Percentiles rank a stretch among this genome's conserved stretches.
Evolutionary conservation across 2,888 invertebrate genomes (phyloP).

Genomic region (Horisme vitalbata): DNA sequence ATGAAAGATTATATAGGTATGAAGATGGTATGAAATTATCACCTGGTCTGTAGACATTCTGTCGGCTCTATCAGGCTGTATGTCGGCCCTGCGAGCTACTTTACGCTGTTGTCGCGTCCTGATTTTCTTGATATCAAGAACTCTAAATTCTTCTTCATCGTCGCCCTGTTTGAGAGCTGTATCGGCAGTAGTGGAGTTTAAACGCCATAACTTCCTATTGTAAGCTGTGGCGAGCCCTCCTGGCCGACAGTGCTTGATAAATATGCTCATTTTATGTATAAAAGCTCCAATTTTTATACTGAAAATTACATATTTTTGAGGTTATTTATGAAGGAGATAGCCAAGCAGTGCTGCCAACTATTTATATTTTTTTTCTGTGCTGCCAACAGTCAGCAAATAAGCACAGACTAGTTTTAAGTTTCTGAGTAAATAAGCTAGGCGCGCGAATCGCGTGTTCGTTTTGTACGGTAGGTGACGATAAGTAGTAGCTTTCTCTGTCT

Average conservation of each 20-base stretch:
- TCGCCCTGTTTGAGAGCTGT: slow-evolving; percentile 49
- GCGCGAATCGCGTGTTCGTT: no score
- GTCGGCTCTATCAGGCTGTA: slow-evolving; percentile 72
- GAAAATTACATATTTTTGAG: background rate
- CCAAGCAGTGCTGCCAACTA: no score
- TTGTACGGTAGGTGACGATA: no score
- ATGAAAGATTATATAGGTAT: no score
- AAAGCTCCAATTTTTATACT: background rate
- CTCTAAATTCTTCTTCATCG: slow-evolving; percentile 77
- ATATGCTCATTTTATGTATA: slow-evolving; percentile 55
- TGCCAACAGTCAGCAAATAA: no score
- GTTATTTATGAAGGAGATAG: slow-evolving; percentile 7
- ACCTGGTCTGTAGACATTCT: slow-evolving; percentile 74
- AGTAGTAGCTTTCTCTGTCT: no score
- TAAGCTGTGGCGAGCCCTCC: slow-evolving; percentile 45
- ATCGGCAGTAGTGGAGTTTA: slow-evolving; percentile 59
- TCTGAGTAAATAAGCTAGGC: no score
- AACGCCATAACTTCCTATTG: slow-evolving; percentile 66
- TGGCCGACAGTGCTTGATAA: slow-evolving; percentile 60
- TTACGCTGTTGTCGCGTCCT: slow-evolving; percentile 51
- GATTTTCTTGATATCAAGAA: slow-evolving; percentile 76
- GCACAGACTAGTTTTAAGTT: no score
- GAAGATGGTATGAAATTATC: slow-evolving; percentile 1
- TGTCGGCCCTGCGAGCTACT: slow-evolving; percentile 49
- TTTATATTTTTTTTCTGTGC: no score